Evolutionary conservation across 92 coral and sea anemone genomes (phyloP), one percentile per base, ranked within the genome.

Genomic region (Phenganax subtilis): DNA sequence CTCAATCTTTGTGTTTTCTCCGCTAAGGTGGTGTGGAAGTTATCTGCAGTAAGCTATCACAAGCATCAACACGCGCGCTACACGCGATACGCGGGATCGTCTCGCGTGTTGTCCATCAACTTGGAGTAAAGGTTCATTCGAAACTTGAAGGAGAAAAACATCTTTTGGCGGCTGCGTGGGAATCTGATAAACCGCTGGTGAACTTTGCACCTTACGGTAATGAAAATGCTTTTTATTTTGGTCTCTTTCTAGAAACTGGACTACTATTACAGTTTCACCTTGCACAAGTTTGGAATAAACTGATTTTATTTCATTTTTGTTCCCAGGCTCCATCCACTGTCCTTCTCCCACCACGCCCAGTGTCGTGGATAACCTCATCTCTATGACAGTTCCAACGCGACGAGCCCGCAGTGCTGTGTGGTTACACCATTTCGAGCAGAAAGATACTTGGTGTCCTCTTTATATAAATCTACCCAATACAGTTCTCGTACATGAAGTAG

Each of bases 131-230:
- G 81, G 68, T 68, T 9, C 88, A 81, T 30, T 75, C 86, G 59
- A 91, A 76, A 20, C 53, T 76, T 28, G 84, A 87, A 14, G 80
- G 73, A 10, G 87, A 87, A 12, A 88, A 86, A 63, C 85, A 88
- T 6, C 85, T 92, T 27, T 68, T 89, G 72, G 88, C 90, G 51
- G 86, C 93, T 4, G 80, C 83, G 25, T 86, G 88, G 90, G 92
- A 90, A 59, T 77, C 89, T n/a, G 88, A 84, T 66, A 89, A 88
- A 58, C 90, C 82, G 64, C 74, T 89, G 82, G 88, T 87, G 55
- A 94, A 94, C 91, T 94, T 90, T 85, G 98, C 98, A 7, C 98
- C 97, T 2, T 91, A 89, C 82, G 97, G 97, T 93, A 75, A 81
- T 10, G n/a, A 59, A 59, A 59, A 14, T 6, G 27, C 16, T 25